A percentile compares a stretch with the other conserved stretches of the same genome.
Evolutionary conservation across 2,797 vertebrate species (phyloP).

Genomic region (Morus bassanus): DNA sequence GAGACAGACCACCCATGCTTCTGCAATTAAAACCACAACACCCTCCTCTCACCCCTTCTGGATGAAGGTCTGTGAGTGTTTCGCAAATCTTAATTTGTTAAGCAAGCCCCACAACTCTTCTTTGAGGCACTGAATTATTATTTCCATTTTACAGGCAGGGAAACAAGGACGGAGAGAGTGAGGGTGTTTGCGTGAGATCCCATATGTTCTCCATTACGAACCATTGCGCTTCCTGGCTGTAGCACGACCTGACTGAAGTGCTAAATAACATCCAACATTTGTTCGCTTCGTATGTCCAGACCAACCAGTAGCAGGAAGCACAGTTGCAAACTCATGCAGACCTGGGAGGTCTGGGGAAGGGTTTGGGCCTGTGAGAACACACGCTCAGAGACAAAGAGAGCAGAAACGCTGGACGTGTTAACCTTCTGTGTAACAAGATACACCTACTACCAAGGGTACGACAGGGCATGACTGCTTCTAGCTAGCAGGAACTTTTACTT

Average conservation of each 20-base stretch:
- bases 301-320: constrained; percentile 34
- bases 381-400: neutral
- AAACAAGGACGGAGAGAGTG: fast-evolving
- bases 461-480: neutral
- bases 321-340: neutral
- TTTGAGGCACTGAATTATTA: neutral
- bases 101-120: neutral
- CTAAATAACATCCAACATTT: constrained; percentile 23
- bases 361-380: neutral
- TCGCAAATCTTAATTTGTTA: neutral
- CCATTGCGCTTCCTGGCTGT: neutral
- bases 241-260: neutral
- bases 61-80: neutral
- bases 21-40: neutral
- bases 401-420: fast-evolving
- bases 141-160: neutral
- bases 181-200: neutral
- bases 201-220: constrained; percentile 28
- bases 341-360: constrained; percentile 23
- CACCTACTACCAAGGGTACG: neutral
- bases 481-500: neutral
- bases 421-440: neutral
- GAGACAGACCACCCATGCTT: neutral
- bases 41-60: neutral
- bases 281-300: neutral